A percentile compares a stretch with the other conserved stretches of the same genome.
Conservation (phyloP, 2,113 vertebrate species). For the Marmota monax region DNA sequence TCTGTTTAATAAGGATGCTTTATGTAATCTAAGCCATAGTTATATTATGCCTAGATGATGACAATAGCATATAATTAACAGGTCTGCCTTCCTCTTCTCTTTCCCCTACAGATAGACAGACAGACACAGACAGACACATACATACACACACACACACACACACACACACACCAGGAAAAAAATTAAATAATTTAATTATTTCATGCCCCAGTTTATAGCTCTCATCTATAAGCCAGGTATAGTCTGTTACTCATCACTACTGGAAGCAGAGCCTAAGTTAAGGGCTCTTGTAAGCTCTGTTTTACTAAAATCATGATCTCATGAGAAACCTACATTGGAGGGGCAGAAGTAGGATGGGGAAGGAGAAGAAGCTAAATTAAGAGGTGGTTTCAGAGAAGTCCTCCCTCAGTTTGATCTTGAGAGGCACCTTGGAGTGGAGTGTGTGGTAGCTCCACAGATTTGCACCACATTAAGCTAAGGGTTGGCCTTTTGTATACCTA, state of each 20-base stretch:
- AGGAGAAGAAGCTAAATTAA: background rate
- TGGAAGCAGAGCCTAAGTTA: background rate
- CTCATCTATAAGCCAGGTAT: background rate
- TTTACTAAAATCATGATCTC: background rate
- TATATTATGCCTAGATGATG: background rate
- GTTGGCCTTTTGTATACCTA: background rate
- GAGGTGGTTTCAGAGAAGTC: background rate
- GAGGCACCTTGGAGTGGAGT: no score
- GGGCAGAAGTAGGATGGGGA: background rate
- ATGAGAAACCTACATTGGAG: background rate
- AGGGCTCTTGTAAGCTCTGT: background rate
- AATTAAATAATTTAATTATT: background rate
- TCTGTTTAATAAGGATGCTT: conserved; percentile 65
- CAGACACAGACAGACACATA: background rate
- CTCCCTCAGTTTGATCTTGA: background rate
- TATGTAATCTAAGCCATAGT: background rate
- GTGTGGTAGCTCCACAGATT: background rate
- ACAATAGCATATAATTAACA: background rate
- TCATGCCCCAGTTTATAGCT: background rate
- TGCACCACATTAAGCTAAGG: background rate
- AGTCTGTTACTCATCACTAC: background rate
- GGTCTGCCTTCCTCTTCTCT: background rate
- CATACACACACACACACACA: background rate
- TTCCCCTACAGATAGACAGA: no score
- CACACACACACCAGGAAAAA: background rate